Conservation (phyloP, 2,888 invertebrate species). For the Dynastes hyllus region DNA sequence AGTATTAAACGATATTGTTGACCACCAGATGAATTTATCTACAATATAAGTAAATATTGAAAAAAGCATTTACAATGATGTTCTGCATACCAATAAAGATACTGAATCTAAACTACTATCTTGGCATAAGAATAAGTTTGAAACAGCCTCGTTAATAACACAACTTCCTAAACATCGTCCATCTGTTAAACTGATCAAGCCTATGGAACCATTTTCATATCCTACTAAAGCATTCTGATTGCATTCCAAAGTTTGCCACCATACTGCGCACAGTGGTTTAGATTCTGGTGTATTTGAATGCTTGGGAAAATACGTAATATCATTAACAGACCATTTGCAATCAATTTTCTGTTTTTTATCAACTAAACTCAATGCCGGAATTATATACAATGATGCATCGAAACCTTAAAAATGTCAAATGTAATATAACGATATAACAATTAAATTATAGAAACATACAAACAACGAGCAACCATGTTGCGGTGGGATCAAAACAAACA, state of each 20-base stretch:
- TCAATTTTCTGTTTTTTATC: conserved; percentile 73
- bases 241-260: conserved; percentile 86
- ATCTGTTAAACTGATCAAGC: conserved; percentile 80
- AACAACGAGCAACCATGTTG: conserved; percentile 82
- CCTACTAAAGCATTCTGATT: conserved; percentile 82
- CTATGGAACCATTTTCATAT: conserved; percentile 77
- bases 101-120: conserved; percentile 80
- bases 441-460: conserved; percentile 69
- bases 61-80: background rate
- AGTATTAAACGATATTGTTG: conserved; percentile 89
- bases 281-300: conserved; percentile 65
- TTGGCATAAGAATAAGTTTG: conserved; percentile 79
- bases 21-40: conserved; percentile 72
- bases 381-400: conserved; percentile 77
- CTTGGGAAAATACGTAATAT: conserved; percentile 73
- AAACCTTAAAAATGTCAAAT: conserved; percentile 66
- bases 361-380: conserved; percentile 76
- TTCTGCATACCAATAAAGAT: conserved; percentile 77
- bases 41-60: conserved; percentile 56
- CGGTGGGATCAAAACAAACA: conserved; percentile 89
- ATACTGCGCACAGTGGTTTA: conserved; percentile 78
- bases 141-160: conserved; percentile 78
- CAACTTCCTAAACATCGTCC: conserved; percentile 80
- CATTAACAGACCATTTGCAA: conserved; percentile 76
- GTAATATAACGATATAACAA: conserved; percentile 50